Base-by-base conservation (phyloP, 2,888 invertebrate species). In the Clepsis dumicolana region DNA sequence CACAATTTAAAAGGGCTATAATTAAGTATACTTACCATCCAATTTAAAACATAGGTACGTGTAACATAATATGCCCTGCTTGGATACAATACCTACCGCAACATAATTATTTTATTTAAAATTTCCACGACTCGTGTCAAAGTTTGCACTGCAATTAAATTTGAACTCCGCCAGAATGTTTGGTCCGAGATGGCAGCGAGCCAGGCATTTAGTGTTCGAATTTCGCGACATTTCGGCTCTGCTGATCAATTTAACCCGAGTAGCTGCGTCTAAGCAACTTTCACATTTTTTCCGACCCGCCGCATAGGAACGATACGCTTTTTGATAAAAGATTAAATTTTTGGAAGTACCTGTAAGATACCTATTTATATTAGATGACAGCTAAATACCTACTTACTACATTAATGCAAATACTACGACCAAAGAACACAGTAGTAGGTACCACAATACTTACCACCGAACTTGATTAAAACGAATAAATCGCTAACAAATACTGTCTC, bases 171-270 rank as follows among this genome's bases (percentile, higher is more conserved):
- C 18, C 32, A 48, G 35, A 62, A 62, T 50, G 48, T 18, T 48
- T 48, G 12, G 12, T 16, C 24, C 21, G 57, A 57, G 56, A 62
- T 62, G 66, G 62, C 66, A 62, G 21, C 38, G 12, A 56, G 66
- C 62, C 62, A 62, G 54, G 21, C 35, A 56, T 66, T 56, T 35
- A 62, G 56, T 62, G 54, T 38, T 62, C 61, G 27, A 56, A 56
- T 56, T 50, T 53, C 38, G 56, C 12, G 48, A 62, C 61, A 65
- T 65, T 61, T 65, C 60, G 32, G 60, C 59, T 54, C 21, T 29
- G 48, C 56, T 56, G 12, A 67, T 66, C 66, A 48, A 35, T 56
- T 54, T 61, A 54, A 60, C 44, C 61, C 54, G 4, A 48, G 32
- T 65, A 41, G 32, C 48, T 24, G 4, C 14, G 12, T 27, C 53